Conservation (phyloP, 1,140 invertebrate genomes). For the Drosophila parabipectinata region DNA sequence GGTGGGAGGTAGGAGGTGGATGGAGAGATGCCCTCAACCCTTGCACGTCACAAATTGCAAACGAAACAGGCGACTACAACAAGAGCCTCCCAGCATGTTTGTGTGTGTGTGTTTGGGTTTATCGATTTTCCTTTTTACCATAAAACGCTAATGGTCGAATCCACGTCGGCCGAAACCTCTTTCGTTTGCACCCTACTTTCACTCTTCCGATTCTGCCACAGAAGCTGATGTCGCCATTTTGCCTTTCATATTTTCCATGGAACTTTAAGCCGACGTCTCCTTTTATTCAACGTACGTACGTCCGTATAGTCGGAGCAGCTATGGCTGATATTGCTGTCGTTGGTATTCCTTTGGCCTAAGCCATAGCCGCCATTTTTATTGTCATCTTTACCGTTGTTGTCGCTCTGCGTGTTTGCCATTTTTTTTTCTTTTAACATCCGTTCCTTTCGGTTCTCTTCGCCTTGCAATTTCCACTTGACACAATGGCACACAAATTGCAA, state of each 20-base stretch:
- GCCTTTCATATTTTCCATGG: constrained; percentile 73
- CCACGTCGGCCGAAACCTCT: constrained; percentile 28
- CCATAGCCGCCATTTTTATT: constrained; percentile 72
- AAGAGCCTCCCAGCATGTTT: background rate
- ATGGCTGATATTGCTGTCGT: constrained; percentile 30
- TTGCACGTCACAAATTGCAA: constrained; percentile 60
- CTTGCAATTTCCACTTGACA: constrained; percentile 79
- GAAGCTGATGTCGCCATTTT: constrained; percentile 70
- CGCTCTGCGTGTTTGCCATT: constrained; percentile 67
- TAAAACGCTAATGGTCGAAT: constrained; percentile 75
- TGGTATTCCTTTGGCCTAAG: constrained; percentile 37
- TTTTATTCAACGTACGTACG: constrained; percentile 13
- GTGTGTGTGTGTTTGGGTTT: constrained; percentile 37
- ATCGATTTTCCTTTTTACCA: constrained; percentile 73
- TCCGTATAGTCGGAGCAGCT: background rate
- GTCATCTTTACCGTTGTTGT: constrained; percentile 71
- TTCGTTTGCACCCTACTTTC: constrained; percentile 9
- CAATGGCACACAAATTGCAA: constrained; percentile 81
- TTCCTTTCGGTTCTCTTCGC: constrained; percentile 52
- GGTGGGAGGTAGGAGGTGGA: background rate
- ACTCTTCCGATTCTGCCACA: constrained; percentile 10
- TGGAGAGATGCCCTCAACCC: constrained; percentile 53
- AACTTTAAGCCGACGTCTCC: constrained; percentile 69
- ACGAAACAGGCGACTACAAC: constrained; percentile 26
- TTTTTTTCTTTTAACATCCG: constrained; percentile 37